Base-by-base conservation (phyloP, 1,140 invertebrate genomes). In the Maniola jurtina region DNA sequence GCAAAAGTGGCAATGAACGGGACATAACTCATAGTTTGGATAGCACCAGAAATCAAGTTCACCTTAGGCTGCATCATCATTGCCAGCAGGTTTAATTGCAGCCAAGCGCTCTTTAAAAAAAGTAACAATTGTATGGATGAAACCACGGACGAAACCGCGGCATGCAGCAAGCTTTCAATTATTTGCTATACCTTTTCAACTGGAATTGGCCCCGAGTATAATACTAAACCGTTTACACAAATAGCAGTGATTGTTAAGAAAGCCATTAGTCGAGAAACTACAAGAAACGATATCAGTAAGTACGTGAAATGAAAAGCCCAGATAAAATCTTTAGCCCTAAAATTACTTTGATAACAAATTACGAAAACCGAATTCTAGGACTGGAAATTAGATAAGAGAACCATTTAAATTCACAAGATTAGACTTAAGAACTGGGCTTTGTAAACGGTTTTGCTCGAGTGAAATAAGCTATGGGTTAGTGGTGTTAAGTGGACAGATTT, bases 311-410 rank as follows among this genome's bases (percentile, higher is more conserved):
- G 13, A 40, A n/a, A 13, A 45, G 42, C 9, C 42, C 42, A 45
- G 42, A 45, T 45, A 45, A 45, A 45, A 45, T 45, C 42, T 45
- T 45, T 13, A 45, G 42, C 13, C 42, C 42, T 45, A 13, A 45
- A 45, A 45, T 45, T 45, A 45, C 42, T 45, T 25, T 45, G 42
- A 45, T 45, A 45, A 40, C 38, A 40, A 45, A 45, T 45, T 45
- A 11, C 42, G 42, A 11, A 13, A 45, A 13, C 42, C 5, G 13
- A 45, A 45, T 45, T 45, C 13, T 11, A 45, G 42, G 9, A 11
- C 42, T 45, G 5, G 11, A 11, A 45, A n/a, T 45, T 45, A 13
- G 42, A 45, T 45, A 45, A n/a, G 13, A 45, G 42, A n/a, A 5
- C 42, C 13, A 45, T 45, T 13, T 45, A 45, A 45, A 45, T 13